Conservation (phyloP, 1,140 invertebrate genomes). For the Meloidogyne hapla region DNA sequence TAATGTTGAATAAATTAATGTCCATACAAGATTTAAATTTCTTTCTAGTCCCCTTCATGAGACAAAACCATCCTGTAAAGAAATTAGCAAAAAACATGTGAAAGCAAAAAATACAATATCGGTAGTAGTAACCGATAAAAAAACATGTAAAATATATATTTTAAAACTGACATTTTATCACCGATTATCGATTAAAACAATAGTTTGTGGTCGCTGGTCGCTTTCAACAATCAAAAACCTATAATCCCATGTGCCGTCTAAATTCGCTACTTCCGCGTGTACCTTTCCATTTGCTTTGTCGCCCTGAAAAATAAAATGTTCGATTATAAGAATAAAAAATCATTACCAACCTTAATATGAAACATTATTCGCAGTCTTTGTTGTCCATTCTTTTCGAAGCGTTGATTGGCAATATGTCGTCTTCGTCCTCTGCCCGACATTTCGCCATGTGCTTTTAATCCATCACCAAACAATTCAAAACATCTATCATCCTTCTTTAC, state of each 20-base stretch:
- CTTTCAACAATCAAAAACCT: slow-evolving; percentile 55
- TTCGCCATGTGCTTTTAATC: slow-evolving; percentile 53
- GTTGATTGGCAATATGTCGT: slow-evolving; percentile 53
- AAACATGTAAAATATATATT: background rate
- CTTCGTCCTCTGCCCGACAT: slow-evolving; percentile 47
- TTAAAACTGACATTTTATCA: slow-evolving; percentile 8
- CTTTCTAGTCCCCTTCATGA: background rate
- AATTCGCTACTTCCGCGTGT: slow-evolving; percentile 54
- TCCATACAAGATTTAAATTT: background rate
- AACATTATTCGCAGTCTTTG: slow-evolving; percentile 56
- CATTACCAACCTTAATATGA: slow-evolving; percentile 44
- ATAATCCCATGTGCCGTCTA: slow-evolving; percentile 55
- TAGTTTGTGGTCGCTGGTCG: slow-evolving; percentile 34
- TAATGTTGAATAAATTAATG: background rate
- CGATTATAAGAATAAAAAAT: background rate
- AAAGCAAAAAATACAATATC: background rate
- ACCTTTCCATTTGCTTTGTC: slow-evolving; percentile 44
- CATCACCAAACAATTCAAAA: slow-evolving; percentile 51
- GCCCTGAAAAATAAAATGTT: slow-evolving; percentile 44
- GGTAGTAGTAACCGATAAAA: background rate
- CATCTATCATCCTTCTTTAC: slow-evolving; percentile 53
- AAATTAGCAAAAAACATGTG: background rate
- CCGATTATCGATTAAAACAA: slow-evolving; percentile 60
- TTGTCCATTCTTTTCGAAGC: slow-evolving; percentile 57
- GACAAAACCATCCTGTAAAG: too few species aligned